A percentile compares a stretch with the other conserved stretches of the same genome.
These are phyloP conservation scores for Grammomys surdaster DNA, from an alignment of 2,113 vertebrate species.

Conservation along the genomic window DNA sequence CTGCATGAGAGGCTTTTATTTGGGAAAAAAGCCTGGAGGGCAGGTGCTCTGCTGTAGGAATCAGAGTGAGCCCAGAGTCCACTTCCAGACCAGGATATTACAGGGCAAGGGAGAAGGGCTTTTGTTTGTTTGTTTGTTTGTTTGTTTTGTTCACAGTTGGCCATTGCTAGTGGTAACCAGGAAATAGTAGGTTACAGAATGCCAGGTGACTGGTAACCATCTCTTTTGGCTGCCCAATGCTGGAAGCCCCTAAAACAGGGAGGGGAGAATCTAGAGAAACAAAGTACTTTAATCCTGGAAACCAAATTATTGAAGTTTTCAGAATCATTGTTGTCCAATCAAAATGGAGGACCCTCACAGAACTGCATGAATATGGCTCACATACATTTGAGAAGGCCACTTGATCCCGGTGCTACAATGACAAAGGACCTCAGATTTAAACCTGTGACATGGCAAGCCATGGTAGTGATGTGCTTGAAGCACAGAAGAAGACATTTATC, in stretches of 20 bases:
- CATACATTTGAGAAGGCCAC: background rate
- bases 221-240: background rate
- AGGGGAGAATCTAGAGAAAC: background rate
- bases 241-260: background rate
- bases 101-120: background rate
- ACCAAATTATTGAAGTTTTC: background rate
- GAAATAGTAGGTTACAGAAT: background rate
- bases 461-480: rapidly evolving
- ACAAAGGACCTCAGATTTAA: background rate
- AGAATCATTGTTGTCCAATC: background rate
- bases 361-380: background rate
- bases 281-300: background rate
- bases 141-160: background rate
- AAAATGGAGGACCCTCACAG: background rate
- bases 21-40: background rate
- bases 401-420: too few relatives aligned
- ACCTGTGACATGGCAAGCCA: background rate
- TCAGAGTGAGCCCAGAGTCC: background rate
- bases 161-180: too few relatives aligned
- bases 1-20: background rate
- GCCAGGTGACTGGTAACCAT: too few relatives aligned
- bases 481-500: background rate
- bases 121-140: too few relatives aligned
- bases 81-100: background rate
- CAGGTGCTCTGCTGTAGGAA: background rate